phyloP scores from a whole-genome alignment of 2,888 invertebrate species.

The Drosophila anomalata region DNA sequence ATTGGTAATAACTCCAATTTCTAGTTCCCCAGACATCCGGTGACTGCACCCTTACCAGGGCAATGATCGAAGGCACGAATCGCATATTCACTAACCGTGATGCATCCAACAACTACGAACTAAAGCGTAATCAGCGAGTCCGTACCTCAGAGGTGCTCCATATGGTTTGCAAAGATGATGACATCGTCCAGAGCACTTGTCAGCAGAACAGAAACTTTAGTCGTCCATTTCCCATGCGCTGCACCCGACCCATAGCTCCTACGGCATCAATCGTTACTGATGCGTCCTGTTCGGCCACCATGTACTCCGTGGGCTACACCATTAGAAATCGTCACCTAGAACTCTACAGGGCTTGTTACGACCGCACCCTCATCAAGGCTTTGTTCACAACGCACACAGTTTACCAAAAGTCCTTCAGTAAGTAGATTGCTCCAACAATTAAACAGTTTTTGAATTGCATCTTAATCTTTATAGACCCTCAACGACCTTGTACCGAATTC shows the following conservation, averaged over 20 bases:
- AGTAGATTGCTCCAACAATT: constrained; percentile 4
- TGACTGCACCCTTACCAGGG: constrained; percentile 27
- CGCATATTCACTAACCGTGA: constrained; percentile 41
- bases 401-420: constrained; percentile 42
- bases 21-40: constrained; percentile 21
- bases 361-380: constrained; percentile 22
- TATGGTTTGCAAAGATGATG: constrained; percentile 21
- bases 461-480: constrained; percentile 1
- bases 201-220: constrained; percentile 8
- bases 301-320: constrained; percentile 38
- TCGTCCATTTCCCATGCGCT: constrained; percentile 23
- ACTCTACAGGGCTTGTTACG: constrained; percentile 47
- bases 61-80: constrained; percentile 43
- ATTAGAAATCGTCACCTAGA: constrained; percentile 21
- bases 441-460: not conserved
- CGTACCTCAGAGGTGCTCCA: constrained; percentile 18
- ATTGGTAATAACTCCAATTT: not conserved
- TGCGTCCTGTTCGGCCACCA: constrained; percentile 27
- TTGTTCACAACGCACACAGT: constrained; percentile 22
- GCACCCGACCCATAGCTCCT: constrained; percentile 15
- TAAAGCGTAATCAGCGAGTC: constrained; percentile 26
- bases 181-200: constrained; percentile 31
- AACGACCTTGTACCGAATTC: constrained; percentile 18
- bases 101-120: not conserved
- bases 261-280: constrained; percentile 16